Percentiles rank a stretch among this genome's conserved stretches.
Evolutionary conservation across 2,888 invertebrate genomes (phyloP).

Genomic region (Tachina grossa): DNA sequence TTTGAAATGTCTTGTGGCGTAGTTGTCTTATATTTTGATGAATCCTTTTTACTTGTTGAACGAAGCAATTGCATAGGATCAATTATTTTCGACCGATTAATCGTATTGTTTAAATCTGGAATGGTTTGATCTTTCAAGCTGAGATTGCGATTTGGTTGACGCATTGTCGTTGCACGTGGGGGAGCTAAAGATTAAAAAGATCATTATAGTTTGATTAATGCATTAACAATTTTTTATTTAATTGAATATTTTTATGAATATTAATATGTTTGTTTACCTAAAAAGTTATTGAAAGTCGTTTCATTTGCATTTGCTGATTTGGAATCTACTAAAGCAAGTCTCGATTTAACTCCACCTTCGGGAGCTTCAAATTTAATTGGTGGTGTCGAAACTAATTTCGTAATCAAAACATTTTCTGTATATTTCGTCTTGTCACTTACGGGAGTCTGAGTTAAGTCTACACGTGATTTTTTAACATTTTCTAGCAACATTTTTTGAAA

Average conservation of each 20-base stretch:
- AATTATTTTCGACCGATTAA: conserved; percentile 78
- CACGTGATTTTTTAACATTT: conserved; percentile 69
- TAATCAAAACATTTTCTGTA: conserved; percentile 71
- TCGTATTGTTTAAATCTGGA: conserved; percentile 73
- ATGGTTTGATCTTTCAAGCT: conserved; percentile 64
- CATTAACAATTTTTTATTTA: too few relatives aligned
- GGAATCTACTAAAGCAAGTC: conserved; percentile 79
- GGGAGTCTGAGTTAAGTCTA: conserved; percentile 60
- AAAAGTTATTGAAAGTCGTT: conserved; percentile 71
- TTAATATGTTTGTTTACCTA: conserved; percentile 61
- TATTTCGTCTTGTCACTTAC: conserved; percentile 36
- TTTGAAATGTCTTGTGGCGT: conserved; percentile 73
- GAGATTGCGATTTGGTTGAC: conserved; percentile 63
- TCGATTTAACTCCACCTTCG: conserved; percentile 72
- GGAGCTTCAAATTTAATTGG: conserved; percentile 78
- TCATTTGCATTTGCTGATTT: conserved; percentile 73
- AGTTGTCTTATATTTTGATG: conserved; percentile 61
- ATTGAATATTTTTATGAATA: too few relatives aligned
- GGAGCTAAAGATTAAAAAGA: conserved; percentile 62
- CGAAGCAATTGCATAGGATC: conserved; percentile 79
- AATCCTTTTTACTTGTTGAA: conserved; percentile 77
- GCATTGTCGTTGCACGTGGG: conserved; percentile 72
- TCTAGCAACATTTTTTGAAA: conserved; percentile 74
- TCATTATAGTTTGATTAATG: not conserved
- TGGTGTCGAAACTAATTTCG: conserved; percentile 80